phyloP scores from a whole-genome alignment of 2,888 invertebrate genomes.

The Callimorpha dominula region DNA sequence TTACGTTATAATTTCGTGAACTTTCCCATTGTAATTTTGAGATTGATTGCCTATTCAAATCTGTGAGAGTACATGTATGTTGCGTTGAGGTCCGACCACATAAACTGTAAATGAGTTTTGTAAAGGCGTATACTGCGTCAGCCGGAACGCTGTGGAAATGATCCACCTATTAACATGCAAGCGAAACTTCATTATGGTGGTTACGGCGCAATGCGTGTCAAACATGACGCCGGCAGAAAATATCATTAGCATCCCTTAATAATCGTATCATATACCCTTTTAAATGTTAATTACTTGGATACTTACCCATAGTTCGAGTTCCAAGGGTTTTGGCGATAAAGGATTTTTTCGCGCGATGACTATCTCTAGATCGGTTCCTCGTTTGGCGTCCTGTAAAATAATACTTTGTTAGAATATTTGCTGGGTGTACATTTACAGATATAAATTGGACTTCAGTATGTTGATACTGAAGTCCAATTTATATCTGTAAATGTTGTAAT shows the following conservation, averaged over 20 bases:
- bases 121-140: slow-evolving; percentile 59
- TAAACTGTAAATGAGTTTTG: slow-evolving; percentile 68
- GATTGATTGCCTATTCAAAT: slow-evolving; percentile 52
- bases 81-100: slow-evolving; percentile 52
- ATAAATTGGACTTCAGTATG: no score
- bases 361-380: slow-evolving; percentile 93
- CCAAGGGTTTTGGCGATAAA: slow-evolving; percentile 91
- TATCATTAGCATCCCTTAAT: slow-evolving; percentile 67
- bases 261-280: slow-evolving; percentile 49
- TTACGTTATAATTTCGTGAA: slow-evolving; percentile 36
- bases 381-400: slow-evolving; percentile 89
- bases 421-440: no score
- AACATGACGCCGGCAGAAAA: slow-evolving; percentile 68
- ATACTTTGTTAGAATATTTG: neutral
- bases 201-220: slow-evolving; percentile 72
- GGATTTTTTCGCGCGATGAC: slow-evolving; percentile 93
- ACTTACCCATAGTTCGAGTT: slow-evolving; percentile 93
- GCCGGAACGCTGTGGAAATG: slow-evolving; percentile 74
- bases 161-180: slow-evolving; percentile 72
- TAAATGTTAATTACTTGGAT: slow-evolving; percentile 55
- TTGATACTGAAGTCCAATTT: neutral
- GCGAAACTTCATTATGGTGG: slow-evolving; percentile 80
- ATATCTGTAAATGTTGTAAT: neutral
- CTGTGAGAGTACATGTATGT: slow-evolving; percentile 41
- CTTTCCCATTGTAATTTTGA: slow-evolving; percentile 37